A percentile compares a stretch with the other conserved stretches of the same genome.
Evolutionary conservation across 2,113 vertebrate genomes (phyloP).

Genomic region (Clarias batrachus): DNA sequence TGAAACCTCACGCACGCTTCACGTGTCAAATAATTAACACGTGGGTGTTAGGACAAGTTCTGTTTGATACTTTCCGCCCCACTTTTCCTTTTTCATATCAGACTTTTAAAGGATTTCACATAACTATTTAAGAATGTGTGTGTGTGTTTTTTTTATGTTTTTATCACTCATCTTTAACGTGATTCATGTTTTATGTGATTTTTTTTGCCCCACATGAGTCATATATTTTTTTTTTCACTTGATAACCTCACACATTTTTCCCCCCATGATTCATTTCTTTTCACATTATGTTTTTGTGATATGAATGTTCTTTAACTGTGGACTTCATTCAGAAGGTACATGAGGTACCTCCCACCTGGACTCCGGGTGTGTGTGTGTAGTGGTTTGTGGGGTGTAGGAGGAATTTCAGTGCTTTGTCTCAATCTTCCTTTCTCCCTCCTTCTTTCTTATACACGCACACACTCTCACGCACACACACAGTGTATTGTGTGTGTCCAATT

Average conservation of each 20-base stretch:
- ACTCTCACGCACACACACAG: not conserved
- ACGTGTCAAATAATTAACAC: not conserved
- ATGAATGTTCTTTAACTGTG: not conserved
- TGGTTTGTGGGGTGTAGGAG: not conserved
- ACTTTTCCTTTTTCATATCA: not conserved
- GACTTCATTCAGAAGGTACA: not conserved
- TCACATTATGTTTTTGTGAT: not conserved
- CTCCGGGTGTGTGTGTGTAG: not conserved
- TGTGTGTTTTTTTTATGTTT: not conserved
- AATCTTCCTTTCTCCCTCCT: not conserved
- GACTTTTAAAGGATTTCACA: not conserved
- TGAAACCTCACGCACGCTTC: not conserved
- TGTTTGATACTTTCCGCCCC: not conserved
- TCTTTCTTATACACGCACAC: not conserved
- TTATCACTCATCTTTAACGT: not conserved
- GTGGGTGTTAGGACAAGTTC: not conserved
- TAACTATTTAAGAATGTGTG: not conserved
- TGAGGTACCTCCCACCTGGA: not conserved
- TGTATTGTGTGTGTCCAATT: not conserved
- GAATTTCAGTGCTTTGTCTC: not conserved
- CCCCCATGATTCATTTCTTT: not conserved
- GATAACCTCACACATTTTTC: not conserved
- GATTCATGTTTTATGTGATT: not conserved
- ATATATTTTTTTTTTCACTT: not conserved
- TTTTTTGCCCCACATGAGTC: not conserved